Evolutionary conservation across 2,797 vertebrate genomes (phyloP).

Genomic region (Neomorphus geoffroyi): DNA sequence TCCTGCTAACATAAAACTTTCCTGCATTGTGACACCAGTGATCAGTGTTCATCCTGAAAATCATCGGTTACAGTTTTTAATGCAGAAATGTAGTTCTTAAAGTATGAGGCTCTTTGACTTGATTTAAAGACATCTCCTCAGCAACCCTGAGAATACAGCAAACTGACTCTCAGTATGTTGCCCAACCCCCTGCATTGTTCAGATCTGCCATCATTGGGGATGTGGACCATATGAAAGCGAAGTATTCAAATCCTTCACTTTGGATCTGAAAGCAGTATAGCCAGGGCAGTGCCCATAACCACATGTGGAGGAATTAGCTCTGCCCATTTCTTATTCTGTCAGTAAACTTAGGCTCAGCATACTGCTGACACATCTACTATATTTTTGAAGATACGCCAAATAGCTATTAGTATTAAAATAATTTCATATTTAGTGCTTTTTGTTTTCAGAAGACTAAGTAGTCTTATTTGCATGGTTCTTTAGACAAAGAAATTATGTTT

Average conservation of each 20-base stretch:
- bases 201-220: background rate
- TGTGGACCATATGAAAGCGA: background rate
- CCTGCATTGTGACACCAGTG: background rate
- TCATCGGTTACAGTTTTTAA: background rate
- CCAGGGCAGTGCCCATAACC: background rate
- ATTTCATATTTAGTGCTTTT: background rate
- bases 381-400: background rate
- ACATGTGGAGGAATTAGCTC: background rate
- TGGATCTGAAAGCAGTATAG: background rate
- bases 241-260: background rate
- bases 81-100: background rate
- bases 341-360: background rate
- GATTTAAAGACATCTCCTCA: background rate
- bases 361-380: background rate
- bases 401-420: background rate
- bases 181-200: background rate
- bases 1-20: background rate
- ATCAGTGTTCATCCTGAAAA: background rate
- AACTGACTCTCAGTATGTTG: no score
- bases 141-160: background rate
- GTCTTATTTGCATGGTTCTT: background rate
- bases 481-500: background rate
- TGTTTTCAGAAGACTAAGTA: background rate
- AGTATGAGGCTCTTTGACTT: no score
- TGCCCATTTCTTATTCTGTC: background rate